These are phyloP conservation scores for Papilio demoleus DNA, from an alignment of 2,888 invertebrate species.

Conservation along the genomic window DNA sequence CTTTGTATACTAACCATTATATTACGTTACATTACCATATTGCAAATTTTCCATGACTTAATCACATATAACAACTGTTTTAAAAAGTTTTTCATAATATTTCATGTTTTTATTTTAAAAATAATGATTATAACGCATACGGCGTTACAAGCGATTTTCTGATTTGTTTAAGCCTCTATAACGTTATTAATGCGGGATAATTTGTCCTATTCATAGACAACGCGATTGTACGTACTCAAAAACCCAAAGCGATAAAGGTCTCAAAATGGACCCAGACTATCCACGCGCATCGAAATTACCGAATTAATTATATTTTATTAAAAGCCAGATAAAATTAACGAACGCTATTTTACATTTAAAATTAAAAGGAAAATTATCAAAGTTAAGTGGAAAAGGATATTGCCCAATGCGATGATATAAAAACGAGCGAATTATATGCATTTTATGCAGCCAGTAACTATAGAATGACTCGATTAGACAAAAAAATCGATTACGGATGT, in stretches of 20 bases:
- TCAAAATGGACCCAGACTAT: not conserved
- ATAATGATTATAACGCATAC: too few relatives aligned
- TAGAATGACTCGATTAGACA: constrained; percentile 36
- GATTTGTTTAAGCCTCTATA: too few relatives aligned
- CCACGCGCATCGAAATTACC: constrained; percentile 22
- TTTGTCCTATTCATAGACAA: not conserved
- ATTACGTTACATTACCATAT: constrained; percentile 4
- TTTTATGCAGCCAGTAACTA: constrained; percentile 29
- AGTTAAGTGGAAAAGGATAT: constrained; percentile 39
- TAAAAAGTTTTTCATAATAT: not conserved
- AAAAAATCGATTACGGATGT: constrained; percentile 38
- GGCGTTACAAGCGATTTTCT: too few relatives aligned
- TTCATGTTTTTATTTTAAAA: not conserved
- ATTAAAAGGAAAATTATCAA: constrained; percentile 29
- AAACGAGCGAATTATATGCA: constrained; percentile 34
- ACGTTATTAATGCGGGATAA: not conserved
- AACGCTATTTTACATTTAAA: constrained; percentile 15
- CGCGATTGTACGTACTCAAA: not conserved
- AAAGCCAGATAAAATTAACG: constrained; percentile 14
- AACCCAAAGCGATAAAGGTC: constrained; percentile 6
- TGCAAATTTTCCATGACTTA: not conserved
- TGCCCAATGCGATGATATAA: constrained; percentile 29
- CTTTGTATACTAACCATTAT: not conserved
- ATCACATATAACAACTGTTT: not conserved
- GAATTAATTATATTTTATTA: constrained; percentile 34